Percentiles rank a stretch among this genome's conserved stretches.
phyloP scores from a whole-genome alignment of 2,113 vertebrate genomes.

The Madoqua kirkii region DNA sequence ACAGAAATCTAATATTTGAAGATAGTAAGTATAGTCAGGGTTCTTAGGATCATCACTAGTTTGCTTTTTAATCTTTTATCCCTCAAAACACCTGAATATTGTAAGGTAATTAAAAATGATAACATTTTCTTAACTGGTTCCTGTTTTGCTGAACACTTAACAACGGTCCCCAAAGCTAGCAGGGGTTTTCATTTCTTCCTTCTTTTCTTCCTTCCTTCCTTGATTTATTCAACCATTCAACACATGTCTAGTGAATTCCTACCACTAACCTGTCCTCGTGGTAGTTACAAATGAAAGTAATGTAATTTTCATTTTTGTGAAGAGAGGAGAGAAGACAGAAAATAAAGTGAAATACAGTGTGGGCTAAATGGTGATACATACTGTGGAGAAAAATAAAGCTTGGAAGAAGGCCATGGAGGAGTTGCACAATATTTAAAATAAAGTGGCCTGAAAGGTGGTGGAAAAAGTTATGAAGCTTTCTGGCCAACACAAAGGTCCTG shows the following conservation, averaged over 20 bases:
- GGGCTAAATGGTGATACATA: neutral
- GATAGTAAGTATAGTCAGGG: neutral
- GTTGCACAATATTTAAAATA: neutral
- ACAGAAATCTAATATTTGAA: neutral
- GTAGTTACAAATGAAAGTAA: too few relatives aligned
- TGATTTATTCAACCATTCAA: neutral
- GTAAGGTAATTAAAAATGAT: neutral
- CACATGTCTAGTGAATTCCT: neutral
- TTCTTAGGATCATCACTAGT: neutral
- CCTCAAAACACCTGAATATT: neutral
- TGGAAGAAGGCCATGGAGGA: neutral
- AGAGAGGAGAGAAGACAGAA: neutral
- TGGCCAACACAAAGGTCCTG: neutral
- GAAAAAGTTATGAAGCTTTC: neutral
- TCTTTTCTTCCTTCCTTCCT: neutral
- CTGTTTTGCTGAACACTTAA: neutral
- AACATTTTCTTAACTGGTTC: neutral
- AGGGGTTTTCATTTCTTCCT: neutral
- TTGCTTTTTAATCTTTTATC: conserved; percentile 6
- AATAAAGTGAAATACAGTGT: neutral
- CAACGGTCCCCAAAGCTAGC: neutral
- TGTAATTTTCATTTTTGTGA: neutral
- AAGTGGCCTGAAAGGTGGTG: neutral
- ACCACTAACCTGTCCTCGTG: neutral
- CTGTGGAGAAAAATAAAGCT: neutral